Conservation (phyloP, 2,113 vertebrate genomes). For the Periophthalmus modestus region DNA sequence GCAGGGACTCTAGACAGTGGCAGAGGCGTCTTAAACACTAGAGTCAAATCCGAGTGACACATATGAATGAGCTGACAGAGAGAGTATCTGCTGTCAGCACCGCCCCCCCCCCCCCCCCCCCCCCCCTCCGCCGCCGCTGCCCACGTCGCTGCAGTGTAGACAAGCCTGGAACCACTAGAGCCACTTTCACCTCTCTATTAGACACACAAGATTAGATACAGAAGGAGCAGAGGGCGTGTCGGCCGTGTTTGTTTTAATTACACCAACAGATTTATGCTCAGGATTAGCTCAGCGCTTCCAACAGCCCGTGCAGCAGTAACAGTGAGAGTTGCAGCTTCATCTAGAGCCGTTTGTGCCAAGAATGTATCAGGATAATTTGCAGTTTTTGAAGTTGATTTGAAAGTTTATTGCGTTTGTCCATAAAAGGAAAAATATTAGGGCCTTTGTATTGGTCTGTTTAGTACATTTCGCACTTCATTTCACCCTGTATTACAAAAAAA, state of each 20-base stretch:
- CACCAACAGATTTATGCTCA: not conserved
- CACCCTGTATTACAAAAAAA: no score
- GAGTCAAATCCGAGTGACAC: no score
- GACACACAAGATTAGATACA: not conserved
- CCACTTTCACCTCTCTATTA: not conserved
- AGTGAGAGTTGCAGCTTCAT: not conserved
- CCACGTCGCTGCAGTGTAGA: not conserved
- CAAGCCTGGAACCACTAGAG: not conserved
- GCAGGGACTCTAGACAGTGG: not conserved
- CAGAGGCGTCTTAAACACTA: not conserved
- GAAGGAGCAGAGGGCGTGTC: not conserved
- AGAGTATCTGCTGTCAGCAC: no score
- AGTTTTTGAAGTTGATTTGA: not conserved
- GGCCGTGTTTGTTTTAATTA: not conserved
- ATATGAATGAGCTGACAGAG: no score
- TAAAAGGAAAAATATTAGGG: not conserved
- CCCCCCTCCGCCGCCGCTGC: no score
- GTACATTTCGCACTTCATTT: not conserved
- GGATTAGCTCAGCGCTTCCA: not conserved
- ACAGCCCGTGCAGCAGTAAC: not conserved
- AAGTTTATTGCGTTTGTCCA: not conserved
- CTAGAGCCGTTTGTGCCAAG: not conserved
- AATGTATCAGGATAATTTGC: not conserved
- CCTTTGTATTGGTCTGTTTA: not conserved
- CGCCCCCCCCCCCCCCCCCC: not conserved